phyloP scores from a whole-genome alignment of 2,888 invertebrate genomes.

The Maniola hyperantus region DNA sequence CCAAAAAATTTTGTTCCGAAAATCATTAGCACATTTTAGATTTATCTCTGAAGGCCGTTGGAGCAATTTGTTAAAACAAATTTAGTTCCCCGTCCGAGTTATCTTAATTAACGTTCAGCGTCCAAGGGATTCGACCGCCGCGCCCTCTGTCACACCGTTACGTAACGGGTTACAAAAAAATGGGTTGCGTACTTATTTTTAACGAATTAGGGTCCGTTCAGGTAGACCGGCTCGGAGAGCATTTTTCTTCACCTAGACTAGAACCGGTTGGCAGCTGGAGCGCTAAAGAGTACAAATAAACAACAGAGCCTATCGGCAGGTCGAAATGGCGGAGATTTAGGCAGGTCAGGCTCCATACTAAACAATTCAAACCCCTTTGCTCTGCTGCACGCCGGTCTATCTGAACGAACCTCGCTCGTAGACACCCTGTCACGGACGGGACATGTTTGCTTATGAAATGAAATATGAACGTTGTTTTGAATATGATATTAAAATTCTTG shows the following conservation, averaged over 20 bases:
- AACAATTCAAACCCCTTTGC: too few relatives aligned
- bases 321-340: too few relatives aligned
- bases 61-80: constrained; percentile 57
- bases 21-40: constrained; percentile 42
- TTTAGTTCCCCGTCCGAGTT: constrained; percentile 51
- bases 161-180: constrained; percentile 27
- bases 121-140: constrained; percentile 35
- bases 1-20: constrained; percentile 32
- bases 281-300: too few relatives aligned
- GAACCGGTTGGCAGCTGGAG: too few relatives aligned
- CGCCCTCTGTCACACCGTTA: constrained; percentile 34
- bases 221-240: too few relatives aligned
- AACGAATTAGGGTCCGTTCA: neutral
- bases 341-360: too few relatives aligned
- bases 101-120: constrained; percentile 56
- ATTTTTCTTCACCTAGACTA: too few relatives aligned
- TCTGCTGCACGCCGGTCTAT: too few relatives aligned
- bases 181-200: constrained; percentile 21
- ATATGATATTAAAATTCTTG: constrained; percentile 42
- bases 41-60: constrained; percentile 47
- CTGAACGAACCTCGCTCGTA: neutral
- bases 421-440: constrained; percentile 9
- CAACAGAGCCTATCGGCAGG: too few relatives aligned
- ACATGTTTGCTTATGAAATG: constrained; percentile 32
- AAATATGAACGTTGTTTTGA: constrained; percentile 37